These are phyloP conservation scores for Ptilonorhynchus violaceus DNA, from an alignment of 2,113 vertebrate genomes.

Conservation along the genomic window DNA sequence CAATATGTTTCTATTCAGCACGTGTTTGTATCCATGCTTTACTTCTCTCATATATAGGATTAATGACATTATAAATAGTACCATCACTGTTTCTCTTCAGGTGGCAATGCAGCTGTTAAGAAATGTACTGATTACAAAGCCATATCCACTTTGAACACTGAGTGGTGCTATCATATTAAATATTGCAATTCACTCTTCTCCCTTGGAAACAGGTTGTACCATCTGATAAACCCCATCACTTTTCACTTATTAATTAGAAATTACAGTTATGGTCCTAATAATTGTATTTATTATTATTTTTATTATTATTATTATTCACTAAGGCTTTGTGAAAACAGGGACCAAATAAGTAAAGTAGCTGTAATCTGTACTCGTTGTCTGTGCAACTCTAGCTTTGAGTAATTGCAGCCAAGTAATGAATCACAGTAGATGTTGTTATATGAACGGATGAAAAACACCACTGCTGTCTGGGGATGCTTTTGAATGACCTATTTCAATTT, in stretches of 20 bases:
- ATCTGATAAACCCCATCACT: not conserved
- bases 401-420: not conserved
- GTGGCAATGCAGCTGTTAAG: not conserved
- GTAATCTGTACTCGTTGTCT: not conserved
- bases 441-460: not conserved
- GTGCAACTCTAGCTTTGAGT: not conserved
- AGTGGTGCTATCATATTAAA: not conserved
- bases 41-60: not conserved
- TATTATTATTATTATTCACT: not conserved
- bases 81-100: not conserved
- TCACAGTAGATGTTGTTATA: not conserved
- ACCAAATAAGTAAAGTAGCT: not conserved
- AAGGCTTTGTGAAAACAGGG: not conserved
- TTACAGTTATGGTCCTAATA: not conserved
- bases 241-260: not conserved
- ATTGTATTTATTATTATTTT: not conserved
- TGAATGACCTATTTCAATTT: not conserved
- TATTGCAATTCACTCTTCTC: not conserved
- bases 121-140: not conserved
- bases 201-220: not conserved
- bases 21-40: not conserved
- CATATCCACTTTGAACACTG: not conserved
- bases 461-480: not conserved
- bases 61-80: not conserved
- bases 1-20: not conserved